phyloP scores from a whole-genome alignment of 2,113 vertebrate genomes.

The Festucalex cinctus region DNA sequence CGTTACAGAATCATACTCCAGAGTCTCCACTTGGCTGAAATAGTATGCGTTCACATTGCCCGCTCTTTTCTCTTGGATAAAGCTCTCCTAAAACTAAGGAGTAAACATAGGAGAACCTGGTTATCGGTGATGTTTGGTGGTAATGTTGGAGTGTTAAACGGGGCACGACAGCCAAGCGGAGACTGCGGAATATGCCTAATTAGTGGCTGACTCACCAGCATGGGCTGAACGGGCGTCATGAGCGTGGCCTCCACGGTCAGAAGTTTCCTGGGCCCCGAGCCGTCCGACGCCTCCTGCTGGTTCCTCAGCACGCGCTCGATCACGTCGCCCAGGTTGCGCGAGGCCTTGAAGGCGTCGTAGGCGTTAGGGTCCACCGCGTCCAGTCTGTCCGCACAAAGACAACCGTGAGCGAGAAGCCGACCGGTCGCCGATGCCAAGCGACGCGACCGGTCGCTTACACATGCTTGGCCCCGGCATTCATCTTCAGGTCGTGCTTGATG shows the following conservation, averaged over 20 bases:
- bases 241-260: constrained; percentile 87
- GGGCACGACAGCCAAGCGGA: no score
- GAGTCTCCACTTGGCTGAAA: no score
- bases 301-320: constrained; percentile 89
- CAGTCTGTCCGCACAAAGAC: constrained; percentile 66
- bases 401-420: accelerated
- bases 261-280: constrained; percentile 76
- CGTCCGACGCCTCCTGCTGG: constrained; percentile 79
- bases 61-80: no score
- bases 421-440: no score
- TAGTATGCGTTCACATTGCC: no score
- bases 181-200: not conserved
- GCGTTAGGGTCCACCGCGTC: constrained; percentile 95
- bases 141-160: no score
- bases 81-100: no score
- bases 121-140: no score
- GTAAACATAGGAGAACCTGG: no score
- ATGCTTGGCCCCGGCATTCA: constrained; percentile 95
- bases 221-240: constrained; percentile 97
- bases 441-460: constrained; percentile 79
- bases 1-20: no score
- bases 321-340: constrained; percentile 89
- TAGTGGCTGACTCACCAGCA: constrained; percentile 79
- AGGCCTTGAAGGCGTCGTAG: constrained; percentile 96
- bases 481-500: constrained; percentile 96